These are phyloP conservation scores for Lagothrix lagotricha DNA, from an alignment of 2,797 vertebrate genomes.

Conservation along the genomic window DNA sequence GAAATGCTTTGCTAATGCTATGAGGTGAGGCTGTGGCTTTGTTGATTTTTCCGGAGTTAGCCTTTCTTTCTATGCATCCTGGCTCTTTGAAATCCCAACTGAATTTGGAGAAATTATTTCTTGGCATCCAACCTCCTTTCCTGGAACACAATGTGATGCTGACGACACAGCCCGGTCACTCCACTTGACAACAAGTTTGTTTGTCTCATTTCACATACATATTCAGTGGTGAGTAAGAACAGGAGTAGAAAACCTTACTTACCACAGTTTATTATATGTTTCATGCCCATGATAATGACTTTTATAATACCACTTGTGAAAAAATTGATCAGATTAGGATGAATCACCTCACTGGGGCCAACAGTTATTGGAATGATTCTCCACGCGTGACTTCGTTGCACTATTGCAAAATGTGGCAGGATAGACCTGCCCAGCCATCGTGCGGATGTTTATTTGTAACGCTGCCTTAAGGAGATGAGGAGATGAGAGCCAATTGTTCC, in stretches of 20 bases:
- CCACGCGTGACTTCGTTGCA: background rate
- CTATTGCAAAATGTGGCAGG: conserved; percentile 49
- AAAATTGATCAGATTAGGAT: conserved; percentile 37
- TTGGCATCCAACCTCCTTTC: conserved; percentile 55
- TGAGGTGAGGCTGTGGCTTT: conserved; percentile 39
- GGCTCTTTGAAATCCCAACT: conserved; percentile 42
- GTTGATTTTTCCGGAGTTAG: conserved; percentile 45
- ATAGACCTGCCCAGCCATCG: background rate
- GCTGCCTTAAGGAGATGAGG: conserved; percentile 44
- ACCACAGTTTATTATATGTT: background rate
- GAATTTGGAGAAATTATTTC: conserved; percentile 49
- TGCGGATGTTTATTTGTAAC: background rate
- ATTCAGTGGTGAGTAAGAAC: conserved; percentile 19
- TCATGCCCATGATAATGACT: background rate
- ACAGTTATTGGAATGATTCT: background rate
- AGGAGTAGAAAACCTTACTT: conserved; percentile 26
- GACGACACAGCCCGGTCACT: background rate
- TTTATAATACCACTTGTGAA: background rate
- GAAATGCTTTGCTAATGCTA: background rate
- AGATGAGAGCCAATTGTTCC: conserved; percentile 64
- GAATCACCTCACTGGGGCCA: conserved; percentile 53
- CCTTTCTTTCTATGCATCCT: background rate
- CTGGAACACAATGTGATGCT: conserved; percentile 52
- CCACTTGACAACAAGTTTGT: conserved; percentile 22
- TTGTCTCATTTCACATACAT: conserved; percentile 31